phyloP scores from a whole-genome alignment of 2,888 invertebrate genomes.

The Heliothis peltigera region DNA sequence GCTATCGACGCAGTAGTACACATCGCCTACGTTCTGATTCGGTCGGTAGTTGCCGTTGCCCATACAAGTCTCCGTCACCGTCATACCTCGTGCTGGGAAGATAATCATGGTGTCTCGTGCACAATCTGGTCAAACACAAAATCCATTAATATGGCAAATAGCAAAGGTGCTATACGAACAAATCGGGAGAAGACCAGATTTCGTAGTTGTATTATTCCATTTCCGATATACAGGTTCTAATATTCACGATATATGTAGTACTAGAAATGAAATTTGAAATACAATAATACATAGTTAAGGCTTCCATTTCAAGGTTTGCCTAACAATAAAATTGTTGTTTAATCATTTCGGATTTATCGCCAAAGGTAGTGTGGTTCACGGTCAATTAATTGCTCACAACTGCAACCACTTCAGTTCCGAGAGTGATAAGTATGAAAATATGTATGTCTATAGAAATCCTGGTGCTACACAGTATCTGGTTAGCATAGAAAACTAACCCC shows the following conservation, averaged over 20 bases:
- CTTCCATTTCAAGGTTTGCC: constrained; percentile 61
- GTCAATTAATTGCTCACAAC: constrained; percentile 61
- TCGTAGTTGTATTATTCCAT: constrained; percentile 8
- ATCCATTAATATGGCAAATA: not conserved
- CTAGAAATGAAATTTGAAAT: constrained; percentile 35
- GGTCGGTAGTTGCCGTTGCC: constrained; percentile 90
- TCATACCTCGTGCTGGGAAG: constrained; percentile 86
- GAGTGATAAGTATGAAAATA: constrained; percentile 10
- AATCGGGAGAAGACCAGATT: constrained; percentile 21
- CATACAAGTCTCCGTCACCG: constrained; percentile 84
- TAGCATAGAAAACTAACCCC: too few species aligned
- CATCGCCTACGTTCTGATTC: constrained; percentile 87
- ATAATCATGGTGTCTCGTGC: constrained; percentile 89
- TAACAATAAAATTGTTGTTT: constrained; percentile 62
- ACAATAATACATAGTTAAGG: constrained; percentile 58
- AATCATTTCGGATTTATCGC: constrained; percentile 63
- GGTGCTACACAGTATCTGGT: too few species aligned
- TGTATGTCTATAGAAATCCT: too few species aligned
- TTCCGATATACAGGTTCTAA: constrained; percentile 7
- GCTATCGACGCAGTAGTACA: constrained; percentile 90
- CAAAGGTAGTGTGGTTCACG: constrained; percentile 63
- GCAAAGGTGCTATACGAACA: not conserved
- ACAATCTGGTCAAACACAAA: constrained; percentile 85
- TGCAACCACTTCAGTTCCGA: constrained; percentile 35
- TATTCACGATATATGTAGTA: not conserved